Conservation (phyloP, 2,888 invertebrate genomes). For the Piscicola geometra region DNA sequence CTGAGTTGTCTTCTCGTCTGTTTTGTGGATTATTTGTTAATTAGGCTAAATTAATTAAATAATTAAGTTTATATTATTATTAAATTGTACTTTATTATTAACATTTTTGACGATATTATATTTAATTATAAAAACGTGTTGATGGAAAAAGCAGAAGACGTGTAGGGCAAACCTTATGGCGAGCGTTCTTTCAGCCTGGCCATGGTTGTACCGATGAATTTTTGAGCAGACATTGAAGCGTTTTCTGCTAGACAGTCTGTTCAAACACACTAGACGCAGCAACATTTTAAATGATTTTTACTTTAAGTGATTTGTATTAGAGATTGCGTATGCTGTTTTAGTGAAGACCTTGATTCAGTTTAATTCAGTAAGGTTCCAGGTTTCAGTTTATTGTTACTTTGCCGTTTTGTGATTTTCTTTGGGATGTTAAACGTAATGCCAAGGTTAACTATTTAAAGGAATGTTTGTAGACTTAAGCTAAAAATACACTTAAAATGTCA, state of each 20-base stretch:
- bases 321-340: too few species aligned
- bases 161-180: not conserved
- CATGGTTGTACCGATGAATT: not conserved
- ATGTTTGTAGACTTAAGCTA: too few species aligned
- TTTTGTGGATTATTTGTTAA: not conserved
- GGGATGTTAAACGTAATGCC: too few species aligned
- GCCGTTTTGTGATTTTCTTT: too few species aligned
- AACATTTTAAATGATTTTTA: not conserved
- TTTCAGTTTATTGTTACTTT: too few species aligned
- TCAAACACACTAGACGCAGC: not conserved
- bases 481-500: too few species aligned
- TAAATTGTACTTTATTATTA: not conserved
- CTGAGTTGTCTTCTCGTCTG: slow-evolving; percentile 59
- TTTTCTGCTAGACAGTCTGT: not conserved
- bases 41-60: not conserved
- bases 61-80: not conserved
- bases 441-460: too few species aligned
- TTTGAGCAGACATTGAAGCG: not conserved
- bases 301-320: too few species aligned
- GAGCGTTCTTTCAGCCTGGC: not conserved
- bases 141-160: too few species aligned
- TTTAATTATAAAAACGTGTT: too few species aligned
- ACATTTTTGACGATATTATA: not conserved
- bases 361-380: too few species aligned
- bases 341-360: too few species aligned